Evolutionary conservation across 2,888 invertebrate species (phyloP).

Genomic region (Chrysina gloriosa): DNA sequence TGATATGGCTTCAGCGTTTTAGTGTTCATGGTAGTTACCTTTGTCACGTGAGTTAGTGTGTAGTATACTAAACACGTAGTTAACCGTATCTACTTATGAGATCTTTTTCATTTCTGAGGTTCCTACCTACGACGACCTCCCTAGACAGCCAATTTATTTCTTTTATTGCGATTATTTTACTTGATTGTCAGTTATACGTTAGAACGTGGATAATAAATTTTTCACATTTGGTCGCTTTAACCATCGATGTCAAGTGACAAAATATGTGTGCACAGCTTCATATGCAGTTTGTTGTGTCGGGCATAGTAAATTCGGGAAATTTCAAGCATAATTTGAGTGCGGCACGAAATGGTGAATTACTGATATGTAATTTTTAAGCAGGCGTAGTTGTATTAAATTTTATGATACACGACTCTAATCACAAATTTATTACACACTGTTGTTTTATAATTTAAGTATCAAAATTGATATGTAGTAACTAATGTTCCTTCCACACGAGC

Average conservation of each 20-base stretch:
- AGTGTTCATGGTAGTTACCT: neutral
- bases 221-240: neutral
- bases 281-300: too few species aligned
- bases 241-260: neutral
- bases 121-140: conserved; percentile 4
- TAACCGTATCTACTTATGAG: conserved; percentile 3
- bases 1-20: conserved; percentile 12
- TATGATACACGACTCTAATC: neutral
- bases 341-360: neutral
- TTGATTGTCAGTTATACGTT: neutral
- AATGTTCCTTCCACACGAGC: neutral
- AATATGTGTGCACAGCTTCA: neutral
- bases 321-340: neutral
- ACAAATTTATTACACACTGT: neutral
- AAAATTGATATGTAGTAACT: neutral
- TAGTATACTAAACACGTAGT: neutral
- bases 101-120: conserved; percentile 10
- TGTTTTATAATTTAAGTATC: neutral
- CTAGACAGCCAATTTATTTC: conserved; percentile 2
- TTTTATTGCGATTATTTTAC: conserved; percentile 21
- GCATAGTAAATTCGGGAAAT: neutral
- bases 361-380: neutral
- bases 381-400: neutral
- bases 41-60: conserved; percentile 15
- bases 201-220: neutral